phyloP scores from a whole-genome alignment of 1,140 invertebrate genomes.

The Halictus rubicundus region DNA sequence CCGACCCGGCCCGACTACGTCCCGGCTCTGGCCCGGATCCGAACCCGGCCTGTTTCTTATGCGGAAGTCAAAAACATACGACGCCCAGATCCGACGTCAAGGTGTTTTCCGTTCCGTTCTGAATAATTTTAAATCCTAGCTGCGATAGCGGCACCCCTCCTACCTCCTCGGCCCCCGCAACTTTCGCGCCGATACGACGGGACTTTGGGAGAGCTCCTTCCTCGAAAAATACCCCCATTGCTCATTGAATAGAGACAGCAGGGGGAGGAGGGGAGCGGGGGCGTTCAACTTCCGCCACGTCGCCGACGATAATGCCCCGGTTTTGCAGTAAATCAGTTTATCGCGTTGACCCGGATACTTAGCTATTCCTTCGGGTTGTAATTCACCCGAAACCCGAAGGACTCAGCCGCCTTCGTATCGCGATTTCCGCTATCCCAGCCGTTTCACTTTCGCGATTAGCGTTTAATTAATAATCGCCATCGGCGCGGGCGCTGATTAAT shows the following conservation, averaged over 20 bases:
- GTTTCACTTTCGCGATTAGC: neutral
- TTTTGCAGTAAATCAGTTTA: slow-evolving; percentile 52
- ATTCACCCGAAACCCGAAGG: slow-evolving; percentile 29
- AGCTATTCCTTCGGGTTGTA: slow-evolving; percentile 39
- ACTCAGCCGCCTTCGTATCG: too few relatives aligned
- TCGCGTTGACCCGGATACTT: slow-evolving; percentile 49
- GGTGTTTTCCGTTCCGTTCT: slow-evolving; percentile 48
- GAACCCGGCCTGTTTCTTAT: slow-evolving; percentile 12
- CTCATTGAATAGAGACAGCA: slow-evolving; percentile 40
- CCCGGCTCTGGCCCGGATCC: neutral
- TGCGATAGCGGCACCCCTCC: neutral
- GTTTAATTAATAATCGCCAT: slow-evolving; percentile 5
- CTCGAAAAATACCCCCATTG: slow-evolving; percentile 40
- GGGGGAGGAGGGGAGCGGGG: too few relatives aligned
- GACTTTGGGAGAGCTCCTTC: neutral
- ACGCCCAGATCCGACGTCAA: slow-evolving; percentile 19
- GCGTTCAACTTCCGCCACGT: slow-evolving; percentile 23
- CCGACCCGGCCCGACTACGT: neutral
- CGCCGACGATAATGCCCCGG: slow-evolving; percentile 35
- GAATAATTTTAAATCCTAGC: slow-evolving; percentile 60
- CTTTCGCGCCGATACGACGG: slow-evolving; percentile 9
- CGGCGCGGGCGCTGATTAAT: too few relatives aligned
- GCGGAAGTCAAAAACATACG: slow-evolving; percentile 48
- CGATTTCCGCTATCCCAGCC: slow-evolving; percentile 1
- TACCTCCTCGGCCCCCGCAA: neutral